Percentiles rank a stretch among this genome's conserved stretches.
phyloP scores from a whole-genome alignment of 2,113 vertebrate genomes.

The Piaya cayana region DNA sequence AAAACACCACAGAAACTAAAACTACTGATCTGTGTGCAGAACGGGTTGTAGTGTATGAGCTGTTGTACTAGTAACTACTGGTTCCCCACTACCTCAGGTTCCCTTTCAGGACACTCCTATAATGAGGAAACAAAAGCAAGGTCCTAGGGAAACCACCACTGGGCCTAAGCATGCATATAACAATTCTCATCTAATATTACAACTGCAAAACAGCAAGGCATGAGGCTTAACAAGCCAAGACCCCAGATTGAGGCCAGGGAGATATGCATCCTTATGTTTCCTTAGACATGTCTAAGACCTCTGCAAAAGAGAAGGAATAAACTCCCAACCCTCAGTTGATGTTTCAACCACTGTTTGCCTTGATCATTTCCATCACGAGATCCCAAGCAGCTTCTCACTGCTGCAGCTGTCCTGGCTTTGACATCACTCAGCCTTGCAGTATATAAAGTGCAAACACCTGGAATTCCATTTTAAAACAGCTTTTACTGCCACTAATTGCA shows the following conservation, averaged over 20 bases:
- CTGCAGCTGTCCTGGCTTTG: neutral
- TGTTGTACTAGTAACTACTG: neutral
- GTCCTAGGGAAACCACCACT: neutral
- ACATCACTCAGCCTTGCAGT: neutral
- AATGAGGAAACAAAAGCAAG: neutral
- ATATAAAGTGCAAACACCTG: neutral
- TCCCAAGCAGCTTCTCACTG: neutral
- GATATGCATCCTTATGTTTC: fast-evolving
- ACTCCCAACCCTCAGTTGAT: neutral
- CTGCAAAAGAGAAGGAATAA: neutral
- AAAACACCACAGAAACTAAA: neutral
- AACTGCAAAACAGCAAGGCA: neutral
- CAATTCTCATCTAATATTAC: neutral
- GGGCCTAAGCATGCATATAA: neutral
- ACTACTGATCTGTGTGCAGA: neutral
- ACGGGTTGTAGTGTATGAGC: neutral
- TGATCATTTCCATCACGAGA: neutral
- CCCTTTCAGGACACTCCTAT: neutral
- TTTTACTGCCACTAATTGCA: neutral
- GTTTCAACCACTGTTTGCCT: neutral
- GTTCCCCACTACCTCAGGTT: neutral
- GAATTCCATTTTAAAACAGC: neutral
- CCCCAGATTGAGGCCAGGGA: neutral
- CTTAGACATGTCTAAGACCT: neutral
- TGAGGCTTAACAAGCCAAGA: neutral